Evolutionary conservation across 2,888 invertebrate species (phyloP), one percentile per base, ranked within the genome.

Genomic region (Crocallis elinguaria): DNA sequence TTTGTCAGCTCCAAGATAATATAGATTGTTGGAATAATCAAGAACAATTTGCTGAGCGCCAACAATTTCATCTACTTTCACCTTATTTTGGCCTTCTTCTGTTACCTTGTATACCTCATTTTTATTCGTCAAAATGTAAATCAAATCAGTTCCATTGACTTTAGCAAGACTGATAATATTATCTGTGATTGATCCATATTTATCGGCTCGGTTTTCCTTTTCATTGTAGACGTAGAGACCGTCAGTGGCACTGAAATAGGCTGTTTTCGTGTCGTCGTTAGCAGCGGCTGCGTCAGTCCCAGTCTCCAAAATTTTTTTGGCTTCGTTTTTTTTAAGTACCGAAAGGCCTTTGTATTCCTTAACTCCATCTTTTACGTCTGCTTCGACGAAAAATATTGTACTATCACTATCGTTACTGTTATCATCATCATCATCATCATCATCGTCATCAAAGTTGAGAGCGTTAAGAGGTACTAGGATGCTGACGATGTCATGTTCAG

Each of bases 71-170:
- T 74, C 67, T 0, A 88, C 12, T 51, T 74, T 69, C 3, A 73
- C 74, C 33, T 83, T 85, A 13, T 71, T 75, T 0, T 67, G 77
- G 1, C 86, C 88, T 3, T 73, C 64, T 7, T 84, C 75, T 3
- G 77, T 76, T 0, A 88, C 81, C 66, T 81, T 84, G 61, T 75
- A 86, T 0, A 88, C 36, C 16, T 75, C 64, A 12, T 80, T 66
- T 13, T 79, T 69, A 19, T 77, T 75, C 3, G 82, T 83, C 0
- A 89, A 36, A 13, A 81, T 75, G 58, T 84, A 89, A 1, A 88
- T 65, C 0, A 49, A 14, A 27, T 82, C 81, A 13, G 71, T 69
- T 0, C 67, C 67, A 30, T 82, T 83, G 0, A 55, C 64, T 64
- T 77, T 77, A 7, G 71, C 80, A 3, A 86, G 71, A 3, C 64